Base-by-base conservation (phyloP, 2,797 vertebrate genomes). In the Silurus aristotelis region DNA sequence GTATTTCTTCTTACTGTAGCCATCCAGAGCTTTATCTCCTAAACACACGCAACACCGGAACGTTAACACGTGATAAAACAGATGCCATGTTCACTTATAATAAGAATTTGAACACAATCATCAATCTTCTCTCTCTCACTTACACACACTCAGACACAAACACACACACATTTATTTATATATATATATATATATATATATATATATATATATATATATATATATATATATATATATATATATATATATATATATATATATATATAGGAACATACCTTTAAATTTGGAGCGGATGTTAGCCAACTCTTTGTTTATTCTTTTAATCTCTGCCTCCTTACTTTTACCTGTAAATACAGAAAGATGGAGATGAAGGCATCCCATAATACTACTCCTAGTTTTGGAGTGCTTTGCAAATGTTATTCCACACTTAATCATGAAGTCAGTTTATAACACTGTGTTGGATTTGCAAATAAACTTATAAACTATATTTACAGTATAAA, bases 211-310 rank as follows among this genome's bases (percentile, higher is more conserved):
- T 31, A 31, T 31, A 31, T 31, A 31, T 31, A 31, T 31, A 31
- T 31, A 31, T 31, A 31, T 31, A 31, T 31, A 31, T 2, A 31
- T 2, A 31, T 2, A 31, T 38, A 38, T 38, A 38, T 38, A 38
- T 38, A 38, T 38, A 38, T 38, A 38, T 38, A 38, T 38, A 38
- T 38, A 38, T 38, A 38, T 38, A 38, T 38, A 38, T 38, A 38
- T 38, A 38, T 38, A 38, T 38, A 38, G 7, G 1, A 31, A 73
- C 58, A 14, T 79, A 86, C 85, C 85, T 86, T 97, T 97, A 91
- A 97, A 97, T 93, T 98, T 98, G 77, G 97, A 98, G 86, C 97
- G 96, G 81, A 98, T 98, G 89, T 98, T 98, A 87, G 97, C 97
- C 89, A 98, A 91, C 91, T 98, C 97, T 92, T 98, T 98, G 90